These are phyloP conservation scores for Tetrax tetrax DNA, from an alignment of 2,113 vertebrate species.

Conservation along the genomic window DNA sequence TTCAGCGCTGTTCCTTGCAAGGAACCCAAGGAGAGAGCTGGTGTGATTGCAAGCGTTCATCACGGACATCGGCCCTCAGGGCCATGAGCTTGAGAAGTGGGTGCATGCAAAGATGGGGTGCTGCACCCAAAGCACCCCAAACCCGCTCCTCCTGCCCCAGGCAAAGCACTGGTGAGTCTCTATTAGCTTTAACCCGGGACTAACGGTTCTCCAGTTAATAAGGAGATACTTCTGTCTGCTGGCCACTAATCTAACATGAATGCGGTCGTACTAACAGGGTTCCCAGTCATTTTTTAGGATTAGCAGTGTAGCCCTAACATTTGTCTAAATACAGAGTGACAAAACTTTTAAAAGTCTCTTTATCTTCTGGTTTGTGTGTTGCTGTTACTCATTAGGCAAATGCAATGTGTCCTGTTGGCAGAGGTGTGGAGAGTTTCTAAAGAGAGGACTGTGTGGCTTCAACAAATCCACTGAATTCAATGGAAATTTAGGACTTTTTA, in stretches of 20 bases:
- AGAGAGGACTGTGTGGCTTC: neutral
- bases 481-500: neutral
- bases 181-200: neutral
- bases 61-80: accelerated
- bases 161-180: neutral
- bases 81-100: neutral
- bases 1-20: neutral
- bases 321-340: neutral
- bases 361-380: neutral
- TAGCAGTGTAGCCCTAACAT: neutral
- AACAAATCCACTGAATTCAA: neutral
- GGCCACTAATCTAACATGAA: neutral
- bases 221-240: neutral
- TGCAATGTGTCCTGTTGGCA: accelerated
- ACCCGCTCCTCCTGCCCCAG: neutral
- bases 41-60: neutral
- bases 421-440: neutral
- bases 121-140: neutral
- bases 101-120: neutral
- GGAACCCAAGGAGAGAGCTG: neutral
- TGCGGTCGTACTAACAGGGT: neutral
- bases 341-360: neutral
- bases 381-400: neutral
- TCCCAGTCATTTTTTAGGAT: neutral
- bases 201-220: neutral